Evolutionary conservation across 2,113 vertebrate genomes (phyloP), one percentile per base, ranked within the genome.

Genomic region (Oreotrochilus melanogaster): DNA sequence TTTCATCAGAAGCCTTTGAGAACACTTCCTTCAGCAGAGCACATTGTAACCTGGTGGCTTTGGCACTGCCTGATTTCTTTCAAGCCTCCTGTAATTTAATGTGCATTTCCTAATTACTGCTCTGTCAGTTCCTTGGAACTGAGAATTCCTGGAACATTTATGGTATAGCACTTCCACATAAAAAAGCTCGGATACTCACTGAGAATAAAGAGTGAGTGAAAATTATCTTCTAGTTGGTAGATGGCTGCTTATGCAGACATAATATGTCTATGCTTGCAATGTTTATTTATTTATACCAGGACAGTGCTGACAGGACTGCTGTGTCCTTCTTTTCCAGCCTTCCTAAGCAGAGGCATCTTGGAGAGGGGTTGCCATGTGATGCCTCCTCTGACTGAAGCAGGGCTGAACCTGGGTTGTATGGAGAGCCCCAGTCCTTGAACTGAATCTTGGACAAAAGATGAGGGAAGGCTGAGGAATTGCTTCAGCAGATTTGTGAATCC

Each of bases 61-160:
- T 88, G 50, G 45, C 88, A 21, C 39, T 92, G 92, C 54, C 45
- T 35, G 71, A 75, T 65, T 64, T 86, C 50, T 87, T 92, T 91
- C 71, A 72, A 53, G 37, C 81, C 64, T 92, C 47, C 47, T 1
- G 2, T 86, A 80, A 74, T 92, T 92, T 79, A 71, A 80, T 2
- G 3, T 71, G 60, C 27, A 2, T 89, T 93, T 95, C 60, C 86
- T 86, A 71, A 83, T 92, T 91, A 91, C 51, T 2, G 1, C 66
- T n/a, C 88, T 91, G 75, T 80, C 83, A 80, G 3, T 67, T 90
- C 25, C 43, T 74, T 88, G 75, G 43, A 78, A 93, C 17, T 35
- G 31, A 18, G 69, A 92, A 56, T 91, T 48, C 64, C 83, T 74
- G 78, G 69, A 78, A 95, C 75, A 45, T n/a, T 90, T 30, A 18